phyloP scores from a whole-genome alignment of 1,140 invertebrate species.

The Gonatopus flavifemur region DNA sequence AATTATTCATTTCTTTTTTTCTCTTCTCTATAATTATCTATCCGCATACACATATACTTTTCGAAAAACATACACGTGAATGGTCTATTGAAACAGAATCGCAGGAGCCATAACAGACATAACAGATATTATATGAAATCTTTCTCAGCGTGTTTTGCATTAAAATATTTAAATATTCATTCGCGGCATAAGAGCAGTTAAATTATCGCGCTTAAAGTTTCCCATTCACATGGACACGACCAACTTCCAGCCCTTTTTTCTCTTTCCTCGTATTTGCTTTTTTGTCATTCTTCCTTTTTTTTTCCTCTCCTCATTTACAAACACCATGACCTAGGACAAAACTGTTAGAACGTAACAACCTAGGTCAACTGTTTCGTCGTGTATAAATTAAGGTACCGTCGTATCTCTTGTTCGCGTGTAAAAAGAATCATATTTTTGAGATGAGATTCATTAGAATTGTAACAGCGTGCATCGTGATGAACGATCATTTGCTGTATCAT shows the following conservation, averaged over 20 bases:
- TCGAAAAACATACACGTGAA: too few relatives aligned
- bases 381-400: too few relatives aligned
- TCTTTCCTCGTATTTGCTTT: slow-evolving; percentile 4
- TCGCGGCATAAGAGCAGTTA: slow-evolving; percentile 46
- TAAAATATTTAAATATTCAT: slow-evolving; percentile 60
- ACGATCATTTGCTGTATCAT: too few relatives aligned
- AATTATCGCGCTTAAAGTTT: slow-evolving; percentile 49
- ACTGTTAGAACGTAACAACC: too few relatives aligned
- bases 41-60: too few relatives aligned
- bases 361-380: too few relatives aligned
- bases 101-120: slow-evolving; percentile 63
- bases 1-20: slow-evolving; percentile 1
- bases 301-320: slow-evolving; percentile 14
- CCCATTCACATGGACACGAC: slow-evolving; percentile 40
- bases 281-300: not conserved
- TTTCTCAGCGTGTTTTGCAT: slow-evolving; percentile 59
- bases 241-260: slow-evolving; percentile 3
- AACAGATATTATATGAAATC: too few relatives aligned
- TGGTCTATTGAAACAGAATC: too few relatives aligned
- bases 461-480: too few relatives aligned
- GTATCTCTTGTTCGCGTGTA: too few relatives aligned
- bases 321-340: slow-evolving; percentile 51
- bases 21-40: slow-evolving; percentile 4
- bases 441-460: too few relatives aligned
- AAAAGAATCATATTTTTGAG: too few relatives aligned